Conservation (phyloP, 2,113 vertebrate genomes). For the Columba janthina region DNA sequence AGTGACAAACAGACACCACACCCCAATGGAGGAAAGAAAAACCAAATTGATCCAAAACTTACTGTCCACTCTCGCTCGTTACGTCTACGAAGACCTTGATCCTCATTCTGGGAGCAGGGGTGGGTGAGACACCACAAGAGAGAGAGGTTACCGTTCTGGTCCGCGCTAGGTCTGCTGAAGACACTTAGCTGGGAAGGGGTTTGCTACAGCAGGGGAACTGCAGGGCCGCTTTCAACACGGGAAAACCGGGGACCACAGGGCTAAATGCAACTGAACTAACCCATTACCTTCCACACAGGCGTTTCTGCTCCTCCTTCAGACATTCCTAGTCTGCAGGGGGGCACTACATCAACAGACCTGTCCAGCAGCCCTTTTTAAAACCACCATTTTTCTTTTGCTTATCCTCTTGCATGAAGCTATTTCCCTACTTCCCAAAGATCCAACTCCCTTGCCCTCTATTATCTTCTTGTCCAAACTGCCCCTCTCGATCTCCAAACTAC, state of each 20-base stretch:
- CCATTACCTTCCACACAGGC: rapidly evolving
- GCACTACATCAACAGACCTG: background rate
- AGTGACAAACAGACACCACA: background rate
- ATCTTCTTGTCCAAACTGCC: background rate
- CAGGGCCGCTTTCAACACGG: conserved; percentile 20
- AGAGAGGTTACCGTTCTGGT: conserved; percentile 34
- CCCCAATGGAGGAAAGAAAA: background rate
- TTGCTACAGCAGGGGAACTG: conserved; percentile 27
- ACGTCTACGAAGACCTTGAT: conserved; percentile 86
- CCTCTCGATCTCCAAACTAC: background rate
- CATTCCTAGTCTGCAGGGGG: background rate
- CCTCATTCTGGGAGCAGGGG: conserved; percentile 78
- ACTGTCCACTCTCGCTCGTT: conserved; percentile 81
- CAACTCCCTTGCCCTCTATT: background rate
- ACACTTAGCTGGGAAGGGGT: conserved; percentile 11
- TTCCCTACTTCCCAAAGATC: background rate
- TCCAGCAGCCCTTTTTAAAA: background rate
- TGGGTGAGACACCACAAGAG: conserved; percentile 58
- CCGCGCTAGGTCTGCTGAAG: background rate
- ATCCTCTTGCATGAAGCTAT: background rate
- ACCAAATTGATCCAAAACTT: conserved; percentile 70
- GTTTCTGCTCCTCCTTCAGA: background rate
- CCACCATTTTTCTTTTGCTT: background rate
- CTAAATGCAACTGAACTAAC: background rate
- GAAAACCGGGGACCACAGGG: conserved; percentile 10